Percentiles rank a stretch among this genome's conserved stretches.
Evolutionary conservation across 64 coral and sea anemone species (phyloP).

Genomic region (Montipora sp.): DNA sequence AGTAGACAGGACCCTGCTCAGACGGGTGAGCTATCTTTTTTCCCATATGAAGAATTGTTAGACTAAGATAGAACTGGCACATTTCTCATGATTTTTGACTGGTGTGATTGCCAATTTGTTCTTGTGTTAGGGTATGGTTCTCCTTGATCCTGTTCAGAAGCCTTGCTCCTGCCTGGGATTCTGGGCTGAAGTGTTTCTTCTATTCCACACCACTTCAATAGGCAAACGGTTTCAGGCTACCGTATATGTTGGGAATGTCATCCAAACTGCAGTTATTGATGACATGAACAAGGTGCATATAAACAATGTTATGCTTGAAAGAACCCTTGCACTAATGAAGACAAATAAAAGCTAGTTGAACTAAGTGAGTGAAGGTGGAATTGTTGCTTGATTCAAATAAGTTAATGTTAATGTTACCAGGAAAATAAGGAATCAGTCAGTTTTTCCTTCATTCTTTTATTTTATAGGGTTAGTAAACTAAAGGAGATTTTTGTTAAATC

Average conservation of each 20-base stretch:
- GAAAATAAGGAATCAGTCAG: no score
- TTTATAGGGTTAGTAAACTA: no score
- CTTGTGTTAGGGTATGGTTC: conserved; percentile 83
- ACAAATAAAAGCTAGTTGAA: not conserved
- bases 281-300: conserved; percentile 81
- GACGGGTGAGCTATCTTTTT: conserved; percentile 66
- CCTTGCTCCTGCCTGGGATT: conserved; percentile 72
- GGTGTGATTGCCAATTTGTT: not conserved
- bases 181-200: conserved; percentile 88
- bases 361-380: no score
- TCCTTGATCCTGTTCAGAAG: conserved; percentile 67
- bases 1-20: conserved; percentile 71
- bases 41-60: no score
- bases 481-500: no score
- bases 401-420: no score
- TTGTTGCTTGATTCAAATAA: no score
- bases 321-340: not conserved
- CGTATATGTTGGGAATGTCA: conserved; percentile 89
- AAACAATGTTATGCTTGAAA: no score
- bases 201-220: conserved; percentile 86
- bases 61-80: no score
- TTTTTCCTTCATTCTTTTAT: no score
- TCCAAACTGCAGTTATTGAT: conserved; percentile 93
- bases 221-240: conserved; percentile 92
- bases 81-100: not conserved